Evolutionary conservation across 2,797 vertebrate genomes (phyloP).

Genomic region (Coendou prehensilis): DNA sequence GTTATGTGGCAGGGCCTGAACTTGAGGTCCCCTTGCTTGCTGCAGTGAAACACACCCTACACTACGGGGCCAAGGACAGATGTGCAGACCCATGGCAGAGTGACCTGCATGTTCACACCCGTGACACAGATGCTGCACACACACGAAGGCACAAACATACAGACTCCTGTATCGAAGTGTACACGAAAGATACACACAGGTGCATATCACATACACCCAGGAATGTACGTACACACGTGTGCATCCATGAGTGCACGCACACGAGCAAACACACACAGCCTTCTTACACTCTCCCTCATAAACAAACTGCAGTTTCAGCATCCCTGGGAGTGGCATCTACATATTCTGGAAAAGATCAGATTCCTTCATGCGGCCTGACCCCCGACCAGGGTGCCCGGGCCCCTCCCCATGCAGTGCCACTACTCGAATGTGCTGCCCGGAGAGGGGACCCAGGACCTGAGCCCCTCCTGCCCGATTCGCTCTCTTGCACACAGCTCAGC

Average conservation of each 20-base stretch:
- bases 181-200: background rate
- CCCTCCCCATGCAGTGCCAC: background rate
- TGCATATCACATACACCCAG: background rate
- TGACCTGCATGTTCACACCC: background rate
- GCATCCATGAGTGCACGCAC: rapidly evolving
- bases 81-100: background rate
- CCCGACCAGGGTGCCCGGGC: background rate
- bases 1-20: background rate
- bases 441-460: background rate
- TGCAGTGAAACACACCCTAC: background rate
- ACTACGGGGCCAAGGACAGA: background rate
- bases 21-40: background rate
- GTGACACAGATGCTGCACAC: background rate
- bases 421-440: background rate
- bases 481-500: background rate
- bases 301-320: slow-evolving; percentile 22
- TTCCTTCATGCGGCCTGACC: background rate
- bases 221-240: background rate
- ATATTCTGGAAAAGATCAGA: background rate
- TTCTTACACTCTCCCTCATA: slow-evolving; percentile 16
- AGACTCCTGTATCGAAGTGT: background rate
- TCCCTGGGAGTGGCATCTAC: background rate
- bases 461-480: slow-evolving; percentile 89
- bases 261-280: background rate
- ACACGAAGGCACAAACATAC: background rate